phyloP scores from a whole-genome alignment of 1,140 invertebrate species.

The Drosophila sechellia region DNA sequence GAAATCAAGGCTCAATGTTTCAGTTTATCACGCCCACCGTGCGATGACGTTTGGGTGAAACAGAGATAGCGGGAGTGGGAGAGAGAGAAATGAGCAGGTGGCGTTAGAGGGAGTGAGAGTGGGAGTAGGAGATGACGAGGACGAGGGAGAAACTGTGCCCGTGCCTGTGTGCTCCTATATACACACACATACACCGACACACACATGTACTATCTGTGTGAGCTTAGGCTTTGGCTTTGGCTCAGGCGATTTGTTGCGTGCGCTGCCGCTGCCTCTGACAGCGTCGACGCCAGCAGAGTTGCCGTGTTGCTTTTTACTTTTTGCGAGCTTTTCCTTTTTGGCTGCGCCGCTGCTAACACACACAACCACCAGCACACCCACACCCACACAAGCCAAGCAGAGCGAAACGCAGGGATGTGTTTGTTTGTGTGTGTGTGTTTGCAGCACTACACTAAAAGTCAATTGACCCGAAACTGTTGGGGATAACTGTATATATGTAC shows the following conservation, averaged over 20 bases:
- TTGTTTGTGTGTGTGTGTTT: constrained; percentile 6
- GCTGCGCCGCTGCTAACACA: constrained; percentile 22
- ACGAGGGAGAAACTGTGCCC: constrained; percentile 28
- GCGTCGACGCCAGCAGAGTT: constrained; percentile 21
- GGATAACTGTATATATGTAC: constrained; percentile 26
- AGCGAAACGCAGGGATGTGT: not conserved
- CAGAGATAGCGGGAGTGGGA: constrained; percentile 1
- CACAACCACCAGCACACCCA: constrained; percentile 8
- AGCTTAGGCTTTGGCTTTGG: constrained; percentile 68
- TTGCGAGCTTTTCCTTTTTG: constrained; percentile 70
- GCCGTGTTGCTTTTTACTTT: constrained; percentile 50
- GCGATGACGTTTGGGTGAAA: constrained; percentile 40
- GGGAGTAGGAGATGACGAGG: not conserved
- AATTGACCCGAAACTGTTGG: constrained; percentile 75
- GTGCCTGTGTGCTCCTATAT: constrained; percentile 21
- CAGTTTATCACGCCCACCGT: constrained; percentile 54
- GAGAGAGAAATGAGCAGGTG: not conserved
- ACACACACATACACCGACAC: not conserved
- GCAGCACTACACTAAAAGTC: constrained; percentile 76
- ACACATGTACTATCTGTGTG: constrained; percentile 29
- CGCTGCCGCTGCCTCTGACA: constrained; percentile 24
- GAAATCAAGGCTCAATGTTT: constrained; percentile 42
- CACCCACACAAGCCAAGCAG: constrained; percentile 8
- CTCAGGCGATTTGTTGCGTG: constrained; percentile 78
- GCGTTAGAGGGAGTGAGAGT: constrained; percentile 2